These are phyloP conservation scores for Tribolium madens DNA, from an alignment of 1,140 invertebrate genomes.

Conservation along the genomic window DNA sequence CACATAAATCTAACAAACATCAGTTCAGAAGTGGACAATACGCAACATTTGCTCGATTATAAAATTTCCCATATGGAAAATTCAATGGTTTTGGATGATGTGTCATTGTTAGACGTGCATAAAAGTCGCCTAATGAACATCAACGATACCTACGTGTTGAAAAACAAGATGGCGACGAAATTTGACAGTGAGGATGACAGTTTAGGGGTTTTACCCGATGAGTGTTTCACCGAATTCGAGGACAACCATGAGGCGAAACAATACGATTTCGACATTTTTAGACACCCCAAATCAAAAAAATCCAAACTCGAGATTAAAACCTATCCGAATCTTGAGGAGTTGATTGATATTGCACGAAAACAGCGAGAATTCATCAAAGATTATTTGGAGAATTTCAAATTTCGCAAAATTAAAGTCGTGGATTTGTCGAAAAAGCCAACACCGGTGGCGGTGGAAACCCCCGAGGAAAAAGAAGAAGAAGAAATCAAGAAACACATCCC, in stretches of 20 bases:
- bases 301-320: not conserved
- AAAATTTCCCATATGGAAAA: too few species aligned
- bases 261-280: not conserved
- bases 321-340: not conserved
- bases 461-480: not conserved
- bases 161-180: not conserved
- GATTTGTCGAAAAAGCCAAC: not conserved
- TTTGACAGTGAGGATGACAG: not conserved
- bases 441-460: not conserved
- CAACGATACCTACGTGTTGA: not conserved
- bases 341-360: not conserved
- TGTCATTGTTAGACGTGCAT: not conserved
- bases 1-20: not conserved
- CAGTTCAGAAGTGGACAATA: not conserved
- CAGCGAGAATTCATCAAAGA: not conserved
- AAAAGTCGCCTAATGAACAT: not conserved
- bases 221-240: not conserved
- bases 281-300: not conserved
- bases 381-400: slow-evolving; percentile 11
- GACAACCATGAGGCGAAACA: not conserved
- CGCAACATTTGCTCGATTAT: too few species aligned
- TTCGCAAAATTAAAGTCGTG: not conserved
- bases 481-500: not conserved
- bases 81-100: not conserved
- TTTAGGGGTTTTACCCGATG: not conserved